These are phyloP conservation scores for Paradoxurus hermaphroditus DNA, from an alignment of 2,113 vertebrate genomes.

Conservation along the genomic window DNA sequence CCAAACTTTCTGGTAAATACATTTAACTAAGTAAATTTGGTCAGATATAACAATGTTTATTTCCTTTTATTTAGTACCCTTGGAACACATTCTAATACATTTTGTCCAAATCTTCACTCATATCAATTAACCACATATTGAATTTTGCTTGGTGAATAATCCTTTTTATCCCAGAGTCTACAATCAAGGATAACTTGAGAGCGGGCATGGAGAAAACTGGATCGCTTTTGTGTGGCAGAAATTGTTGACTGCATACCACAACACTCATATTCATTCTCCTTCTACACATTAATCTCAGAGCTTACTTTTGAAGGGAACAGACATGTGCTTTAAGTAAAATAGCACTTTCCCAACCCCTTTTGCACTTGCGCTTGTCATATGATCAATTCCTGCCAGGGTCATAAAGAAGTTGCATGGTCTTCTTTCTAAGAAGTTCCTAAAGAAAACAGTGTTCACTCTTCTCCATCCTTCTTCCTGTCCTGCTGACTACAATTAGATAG, in stretches of 20 bases:
- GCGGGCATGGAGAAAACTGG: background rate
- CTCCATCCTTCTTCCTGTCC: background rate
- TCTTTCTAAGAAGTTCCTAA: background rate
- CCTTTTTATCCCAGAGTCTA: background rate
- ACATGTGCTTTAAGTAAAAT: background rate
- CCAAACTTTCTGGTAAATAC: background rate
- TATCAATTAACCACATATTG: background rate
- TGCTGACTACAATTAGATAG: background rate
- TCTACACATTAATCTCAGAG: background rate
- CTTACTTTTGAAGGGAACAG: background rate
- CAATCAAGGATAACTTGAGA: background rate
- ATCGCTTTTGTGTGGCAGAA: background rate
- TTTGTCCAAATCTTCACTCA: background rate
- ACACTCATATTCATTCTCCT: background rate
- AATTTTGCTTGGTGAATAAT: background rate
- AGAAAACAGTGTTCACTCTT: background rate
- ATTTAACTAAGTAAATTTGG: background rate
- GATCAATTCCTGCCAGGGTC: background rate
- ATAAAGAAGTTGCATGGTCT: background rate
- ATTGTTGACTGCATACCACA: background rate
- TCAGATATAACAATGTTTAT: background rate
- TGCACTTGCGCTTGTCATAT: background rate
- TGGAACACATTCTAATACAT: background rate
- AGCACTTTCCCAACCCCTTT: background rate
- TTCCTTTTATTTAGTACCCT: background rate